Evolutionary conservation across 2,113 vertebrate genomes (phyloP).

Genomic region (Montifringilla adamsi): DNA sequence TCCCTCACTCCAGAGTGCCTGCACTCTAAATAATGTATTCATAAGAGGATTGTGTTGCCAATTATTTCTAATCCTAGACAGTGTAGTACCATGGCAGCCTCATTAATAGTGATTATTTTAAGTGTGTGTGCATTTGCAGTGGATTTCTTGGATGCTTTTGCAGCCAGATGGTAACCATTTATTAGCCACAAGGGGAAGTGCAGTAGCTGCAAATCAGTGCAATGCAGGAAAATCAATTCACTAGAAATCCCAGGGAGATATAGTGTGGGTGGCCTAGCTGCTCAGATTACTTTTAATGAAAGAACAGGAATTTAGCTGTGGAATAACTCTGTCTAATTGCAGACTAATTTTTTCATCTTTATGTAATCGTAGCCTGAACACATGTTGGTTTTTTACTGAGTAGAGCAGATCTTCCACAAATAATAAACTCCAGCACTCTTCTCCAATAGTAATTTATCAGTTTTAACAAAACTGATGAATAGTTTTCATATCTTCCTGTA

Average conservation of each 20-base stretch:
- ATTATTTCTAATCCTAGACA: conserved; percentile 48
- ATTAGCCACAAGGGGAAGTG: not conserved
- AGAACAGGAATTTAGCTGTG: not conserved
- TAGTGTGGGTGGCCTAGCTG: not conserved
- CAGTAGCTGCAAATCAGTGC: not conserved
- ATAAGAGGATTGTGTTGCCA: not conserved
- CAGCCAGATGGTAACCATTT: not conserved
- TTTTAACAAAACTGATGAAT: not conserved
- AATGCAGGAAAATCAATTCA: not conserved
- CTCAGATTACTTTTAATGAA: not conserved
- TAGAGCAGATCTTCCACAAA: not conserved
- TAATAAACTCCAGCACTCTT: not conserved
- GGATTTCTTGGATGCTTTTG: conserved; percentile 2
- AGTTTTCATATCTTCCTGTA: not conserved
- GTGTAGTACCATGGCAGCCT: not conserved
- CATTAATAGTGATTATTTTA: conserved; percentile 33
- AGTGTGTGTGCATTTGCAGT: not conserved
- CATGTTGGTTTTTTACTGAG: not conserved
- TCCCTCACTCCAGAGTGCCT: not conserved
- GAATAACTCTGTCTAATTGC: not conserved
- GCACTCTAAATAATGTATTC: not conserved
- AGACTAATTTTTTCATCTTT: conserved; percentile 5
- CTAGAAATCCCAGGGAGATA: not conserved
- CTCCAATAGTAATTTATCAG: not conserved
- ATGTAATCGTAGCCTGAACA: not conserved